These are phyloP conservation scores for Leptocoma aspasia DNA, from an alignment of 2,113 vertebrate species.

Conservation along the genomic window DNA sequence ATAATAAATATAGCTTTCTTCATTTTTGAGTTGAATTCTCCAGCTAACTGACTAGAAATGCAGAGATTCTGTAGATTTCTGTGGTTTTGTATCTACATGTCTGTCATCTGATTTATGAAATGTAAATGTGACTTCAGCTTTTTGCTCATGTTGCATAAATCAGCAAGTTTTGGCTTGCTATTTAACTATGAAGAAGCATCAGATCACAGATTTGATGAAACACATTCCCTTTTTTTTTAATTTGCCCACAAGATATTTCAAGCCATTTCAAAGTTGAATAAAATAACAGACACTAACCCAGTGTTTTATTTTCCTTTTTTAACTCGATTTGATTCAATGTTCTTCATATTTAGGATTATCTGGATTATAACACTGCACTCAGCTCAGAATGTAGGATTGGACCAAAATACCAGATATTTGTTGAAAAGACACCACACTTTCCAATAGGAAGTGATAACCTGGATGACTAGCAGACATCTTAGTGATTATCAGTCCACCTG, in stretches of 20 bases:
- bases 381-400: neutral
- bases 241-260: neutral
- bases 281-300: neutral
- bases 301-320: neutral
- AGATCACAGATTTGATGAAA: neutral
- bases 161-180: neutral
- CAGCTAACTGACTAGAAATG: neutral
- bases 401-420: neutral
- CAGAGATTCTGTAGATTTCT: neutral
- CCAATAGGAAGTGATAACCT: neutral
- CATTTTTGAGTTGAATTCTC: neutral
- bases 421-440: neutral
- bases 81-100: neutral
- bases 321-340: neutral
- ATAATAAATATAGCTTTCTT: neutral
- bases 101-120: conserved; percentile 20
- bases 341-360: neutral
- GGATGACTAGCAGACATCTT: neutral
- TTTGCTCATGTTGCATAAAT: neutral
- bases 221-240: neutral
- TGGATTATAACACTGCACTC: neutral
- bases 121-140: neutral
- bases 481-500: neutral
- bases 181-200: neutral
- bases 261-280: neutral